Percentiles rank a stretch among this genome's conserved stretches.
These are phyloP conservation scores for Agrilus mali DNA, from an alignment of 2,888 invertebrate genomes.

Conservation along the genomic window DNA sequence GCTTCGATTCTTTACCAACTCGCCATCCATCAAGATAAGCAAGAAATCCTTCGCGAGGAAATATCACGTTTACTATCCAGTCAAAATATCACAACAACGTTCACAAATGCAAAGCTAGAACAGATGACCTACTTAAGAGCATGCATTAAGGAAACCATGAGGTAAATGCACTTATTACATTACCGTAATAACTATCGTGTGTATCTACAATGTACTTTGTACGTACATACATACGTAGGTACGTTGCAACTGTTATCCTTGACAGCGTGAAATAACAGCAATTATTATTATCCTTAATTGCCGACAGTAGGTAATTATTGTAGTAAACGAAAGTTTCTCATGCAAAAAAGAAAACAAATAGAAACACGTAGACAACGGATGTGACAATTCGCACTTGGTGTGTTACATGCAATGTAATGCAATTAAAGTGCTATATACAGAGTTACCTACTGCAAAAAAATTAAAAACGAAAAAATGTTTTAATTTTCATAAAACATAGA, in stretches of 20 bases:
- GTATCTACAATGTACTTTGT: too few relatives aligned
- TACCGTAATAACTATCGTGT: too few relatives aligned
- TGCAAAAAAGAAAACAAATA: background rate
- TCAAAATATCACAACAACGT: constrained; percentile 29
- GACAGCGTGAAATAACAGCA: background rate
- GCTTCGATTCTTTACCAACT: constrained; percentile 62
- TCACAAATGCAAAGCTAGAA: constrained; percentile 45
- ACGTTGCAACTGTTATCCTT: too few relatives aligned
- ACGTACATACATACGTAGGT: too few relatives aligned
- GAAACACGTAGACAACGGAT: too few relatives aligned
- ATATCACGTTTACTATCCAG: constrained; percentile 36
- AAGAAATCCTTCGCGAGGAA: constrained; percentile 49
- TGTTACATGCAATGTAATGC: too few relatives aligned
- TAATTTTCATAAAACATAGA: too few relatives aligned
- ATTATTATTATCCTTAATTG: background rate
- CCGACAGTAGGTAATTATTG: background rate
- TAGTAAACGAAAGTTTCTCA: background rate
- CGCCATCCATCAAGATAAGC: constrained; percentile 50
- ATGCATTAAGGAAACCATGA: constrained; percentile 61
- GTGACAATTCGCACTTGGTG: too few relatives aligned
- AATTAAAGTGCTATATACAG: too few relatives aligned
- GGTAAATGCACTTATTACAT: constrained; percentile 32
- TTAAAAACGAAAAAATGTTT: too few relatives aligned
- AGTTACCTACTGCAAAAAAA: too few relatives aligned
- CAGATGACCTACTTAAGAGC: constrained; percentile 57